Evolutionary conservation across 1,140 invertebrate species (phyloP), one percentile per base, ranked within the genome.

Genomic region (Rhagoletis zephyria): DNA sequence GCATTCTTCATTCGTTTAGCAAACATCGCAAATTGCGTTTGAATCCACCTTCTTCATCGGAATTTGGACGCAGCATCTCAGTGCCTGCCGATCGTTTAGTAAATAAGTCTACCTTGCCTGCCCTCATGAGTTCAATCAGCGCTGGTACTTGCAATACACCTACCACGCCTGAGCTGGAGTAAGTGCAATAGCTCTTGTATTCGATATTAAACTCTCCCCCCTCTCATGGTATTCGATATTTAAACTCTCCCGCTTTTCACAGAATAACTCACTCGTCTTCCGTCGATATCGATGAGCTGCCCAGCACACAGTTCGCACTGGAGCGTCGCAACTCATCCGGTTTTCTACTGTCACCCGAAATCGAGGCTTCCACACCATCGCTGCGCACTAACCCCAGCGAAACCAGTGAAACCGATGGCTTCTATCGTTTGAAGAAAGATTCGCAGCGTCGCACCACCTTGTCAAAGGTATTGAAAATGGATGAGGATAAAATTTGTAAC

Each of bases 401-500:
- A 77, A 94, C 94, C n/a, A 95, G 95, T 65, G 97, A 98, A 93
- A 95, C 96, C 74, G 97, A 98, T 92, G 97, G 97, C 0, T 99
- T 99, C 93, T 99, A 99, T 93, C 93, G 99, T 85, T 93, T 99
- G 7, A 98, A 99, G 93, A 99, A 99, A 93, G 98, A 99, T 91
- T 99, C 98, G 5, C 98, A 99, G 93, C 94, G 98, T 85, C 95
- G 98, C 89, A 96, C 96, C 90, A 99, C 98, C 9, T 94, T 99
- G 2, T 97, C 97, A 0, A 96, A 97, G 90, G 97, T 99, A 74
- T 94, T 99, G 60, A 95, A 95, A 67, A 96, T 98, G 91, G 98
- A 99, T 91, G 96, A 97, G 89, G 95, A 95, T 9, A 97, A 97
- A 92, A 98, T 98, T 87, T 96, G 96, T 89, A 95, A 96, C 63